Base-by-base conservation (phyloP, 2,113 vertebrate genomes). In the Capreolus pygargus region DNA sequence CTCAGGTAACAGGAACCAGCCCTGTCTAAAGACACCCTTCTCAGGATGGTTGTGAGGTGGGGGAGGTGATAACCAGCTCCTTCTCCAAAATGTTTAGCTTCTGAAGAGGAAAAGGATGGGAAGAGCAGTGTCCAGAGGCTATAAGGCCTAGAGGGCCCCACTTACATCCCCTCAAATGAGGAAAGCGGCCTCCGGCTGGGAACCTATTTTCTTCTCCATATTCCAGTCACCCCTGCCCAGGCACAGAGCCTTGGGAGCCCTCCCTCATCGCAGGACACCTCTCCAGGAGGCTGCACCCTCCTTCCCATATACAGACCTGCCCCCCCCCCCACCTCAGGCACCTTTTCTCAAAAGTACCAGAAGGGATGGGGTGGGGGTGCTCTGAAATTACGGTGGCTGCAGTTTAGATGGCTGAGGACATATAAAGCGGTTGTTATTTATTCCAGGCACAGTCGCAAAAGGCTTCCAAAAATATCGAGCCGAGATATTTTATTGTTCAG, bases 401-500 rank as follows among this genome's bases (percentile, higher is more conserved):
- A 74, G 84, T 94, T 74, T 52, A 84, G 85, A 96, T 83, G 92
- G 89, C 74, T 2, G 7, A 89, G 64, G 87, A 97, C 55, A 82
- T 58, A 95, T 97, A 97, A 97, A 94, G 91, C 33, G 7, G 47
- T 95, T 79, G 86, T 97, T 97, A 94, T 91, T 98, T 97, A 95
- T 94, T 96, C 96, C 98, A 98, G 95, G 94, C 93, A 84, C 95
- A 36, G 89, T 97, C 84, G 92, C 97, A 95, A 88, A 98, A 86
- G 85, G 76, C 89, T 97, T 97, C 86, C 78, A 85, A 96, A 98
- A 98, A 97, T 97, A 89, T 83, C 19, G 15, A 84, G 50, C 94
- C 9, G 94, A 96, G 98, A 98, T 97, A 95, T 97, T 98, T 96
- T 97, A 97, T 97, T 96, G 97, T 98, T 95, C 78, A 0, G 91